Conservation (phyloP, 2,113 vertebrate species). For the Corynorhinus townsendii region DNA sequence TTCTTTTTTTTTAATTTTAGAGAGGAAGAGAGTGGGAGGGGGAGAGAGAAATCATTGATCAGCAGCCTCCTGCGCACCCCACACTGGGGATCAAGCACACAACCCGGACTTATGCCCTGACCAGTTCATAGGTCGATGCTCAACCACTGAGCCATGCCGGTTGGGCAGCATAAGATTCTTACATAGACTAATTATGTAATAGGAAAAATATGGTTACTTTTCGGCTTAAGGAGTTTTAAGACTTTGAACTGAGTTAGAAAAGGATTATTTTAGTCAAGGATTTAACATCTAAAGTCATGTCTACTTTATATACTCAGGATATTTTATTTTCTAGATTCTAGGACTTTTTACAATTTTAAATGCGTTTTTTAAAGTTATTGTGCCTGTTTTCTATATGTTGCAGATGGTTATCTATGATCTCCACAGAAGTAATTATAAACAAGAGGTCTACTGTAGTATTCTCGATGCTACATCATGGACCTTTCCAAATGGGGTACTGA, state of each 20-base stretch:
- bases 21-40: no score
- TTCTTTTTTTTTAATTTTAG: no score
- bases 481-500: conserved; percentile 78
- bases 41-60: no score
- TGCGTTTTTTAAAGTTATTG: conserved; percentile 25
- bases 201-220: neutral
- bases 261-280: neutral
- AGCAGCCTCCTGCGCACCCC: no score
- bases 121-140: no score
- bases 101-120: no score
- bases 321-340: conserved; percentile 20
- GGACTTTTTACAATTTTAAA: conserved; percentile 33
- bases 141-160: no score
- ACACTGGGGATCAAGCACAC: no score
- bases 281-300: conserved; percentile 6
- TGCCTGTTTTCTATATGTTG: conserved; percentile 63
- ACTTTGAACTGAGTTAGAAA: neutral
- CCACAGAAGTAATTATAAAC: conserved; percentile 78
- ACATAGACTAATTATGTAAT: neutral
- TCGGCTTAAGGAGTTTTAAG: neutral
- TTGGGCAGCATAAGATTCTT: conserved; percentile 39
- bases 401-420: conserved; percentile 85
- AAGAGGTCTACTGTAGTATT: conserved; percentile 80
- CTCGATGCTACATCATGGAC: conserved; percentile 80
- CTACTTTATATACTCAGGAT: neutral